Conservation (phyloP, 2,113 vertebrate species). For the Corythornis cristatus region DNA sequence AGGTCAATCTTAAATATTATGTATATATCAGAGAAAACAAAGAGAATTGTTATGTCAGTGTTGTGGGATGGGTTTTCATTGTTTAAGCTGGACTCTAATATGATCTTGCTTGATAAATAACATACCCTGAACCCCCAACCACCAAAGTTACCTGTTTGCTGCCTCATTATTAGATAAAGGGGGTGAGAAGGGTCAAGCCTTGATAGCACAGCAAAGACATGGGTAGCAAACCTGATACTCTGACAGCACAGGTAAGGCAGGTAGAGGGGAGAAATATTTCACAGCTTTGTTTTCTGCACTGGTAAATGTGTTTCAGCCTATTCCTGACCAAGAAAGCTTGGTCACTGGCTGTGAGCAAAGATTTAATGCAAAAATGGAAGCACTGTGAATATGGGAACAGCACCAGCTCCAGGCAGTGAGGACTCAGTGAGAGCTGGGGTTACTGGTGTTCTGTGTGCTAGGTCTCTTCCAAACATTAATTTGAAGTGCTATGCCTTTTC, state of each 20-base stretch:
- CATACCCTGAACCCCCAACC: background rate
- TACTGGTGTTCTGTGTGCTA: background rate
- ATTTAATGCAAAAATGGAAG: background rate
- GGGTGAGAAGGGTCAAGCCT: background rate
- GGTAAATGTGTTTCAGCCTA: background rate
- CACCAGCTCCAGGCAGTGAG: background rate
- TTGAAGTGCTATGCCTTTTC: background rate
- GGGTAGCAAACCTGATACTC: background rate
- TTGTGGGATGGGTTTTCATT: background rate
- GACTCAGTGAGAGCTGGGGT: background rate
- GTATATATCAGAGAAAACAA: background rate
- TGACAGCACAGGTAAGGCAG: background rate
- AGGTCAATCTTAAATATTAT: background rate
- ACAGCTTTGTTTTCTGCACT: background rate
- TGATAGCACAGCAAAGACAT: background rate
- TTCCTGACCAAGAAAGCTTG: background rate
- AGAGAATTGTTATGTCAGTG: background rate
- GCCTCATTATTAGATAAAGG: background rate
- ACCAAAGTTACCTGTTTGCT: background rate
- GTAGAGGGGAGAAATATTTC: background rate
- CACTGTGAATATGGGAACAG: background rate
- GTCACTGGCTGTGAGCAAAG: background rate
- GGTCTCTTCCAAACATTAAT: background rate
- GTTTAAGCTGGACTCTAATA: background rate
- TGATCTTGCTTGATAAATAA: background rate